phyloP scores from a whole-genome alignment of 2,113 vertebrate species.

The Corynorhinus townsendii region DNA sequence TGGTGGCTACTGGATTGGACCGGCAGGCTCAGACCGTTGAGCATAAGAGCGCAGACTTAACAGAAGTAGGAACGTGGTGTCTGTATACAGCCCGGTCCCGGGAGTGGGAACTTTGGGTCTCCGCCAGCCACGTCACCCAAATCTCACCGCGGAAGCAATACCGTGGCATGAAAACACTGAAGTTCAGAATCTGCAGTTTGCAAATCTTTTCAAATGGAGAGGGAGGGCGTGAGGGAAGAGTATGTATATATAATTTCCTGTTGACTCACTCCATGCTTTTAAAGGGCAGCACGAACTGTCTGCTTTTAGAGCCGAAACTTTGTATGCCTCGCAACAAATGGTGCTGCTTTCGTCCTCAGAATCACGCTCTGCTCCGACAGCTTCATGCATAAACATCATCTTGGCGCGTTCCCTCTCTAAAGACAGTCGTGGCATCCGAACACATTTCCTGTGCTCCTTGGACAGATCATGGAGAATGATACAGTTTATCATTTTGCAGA shows the following conservation, averaged over 20 bases:
- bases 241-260: neutral
- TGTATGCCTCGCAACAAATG: neutral
- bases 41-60: neutral
- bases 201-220: too few species aligned
- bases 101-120: neutral
- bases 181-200: neutral
- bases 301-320: neutral
- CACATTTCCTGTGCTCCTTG: neutral
- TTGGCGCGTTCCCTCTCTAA: neutral
- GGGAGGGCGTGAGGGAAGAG: neutral
- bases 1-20: accelerated
- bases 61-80: accelerated
- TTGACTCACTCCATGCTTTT: neutral
- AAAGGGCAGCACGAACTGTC: neutral
- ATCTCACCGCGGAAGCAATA: accelerated
- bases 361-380: neutral
- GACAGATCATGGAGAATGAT: neutral
- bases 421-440: neutral
- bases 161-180: neutral
- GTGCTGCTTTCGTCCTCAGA: neutral
- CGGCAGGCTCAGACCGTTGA: accelerated
- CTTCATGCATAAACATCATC: neutral
- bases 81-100: neutral
- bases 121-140: neutral
- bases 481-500: neutral